A percentile compares a stretch with the other conserved stretches of the same genome.
Evolutionary conservation across 2,797 vertebrate genomes (phyloP).

Genomic region (Sebastes umbrosus): DNA sequence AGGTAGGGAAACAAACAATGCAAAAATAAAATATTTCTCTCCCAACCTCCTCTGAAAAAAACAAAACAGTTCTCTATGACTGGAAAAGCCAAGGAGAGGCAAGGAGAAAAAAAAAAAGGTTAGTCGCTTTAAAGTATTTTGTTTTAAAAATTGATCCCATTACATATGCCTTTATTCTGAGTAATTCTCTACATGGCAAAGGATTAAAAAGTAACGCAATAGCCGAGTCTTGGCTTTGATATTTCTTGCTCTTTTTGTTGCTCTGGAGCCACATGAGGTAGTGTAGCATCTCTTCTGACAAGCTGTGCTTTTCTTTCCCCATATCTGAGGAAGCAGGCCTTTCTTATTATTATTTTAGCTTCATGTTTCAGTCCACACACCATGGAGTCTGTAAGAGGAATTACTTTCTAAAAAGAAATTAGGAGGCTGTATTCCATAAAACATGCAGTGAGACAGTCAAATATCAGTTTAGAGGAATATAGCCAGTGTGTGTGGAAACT

Average conservation of each 20-base stretch:
- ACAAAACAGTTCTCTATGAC: slow-evolving; percentile 12
- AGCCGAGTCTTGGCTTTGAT: slow-evolving; percentile 39
- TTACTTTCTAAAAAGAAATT: slow-evolving; percentile 36
- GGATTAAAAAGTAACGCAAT: slow-evolving; percentile 10
- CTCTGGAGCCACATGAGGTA: slow-evolving; percentile 13
- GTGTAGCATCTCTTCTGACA: slow-evolving; percentile 44
- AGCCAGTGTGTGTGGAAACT: slow-evolving; percentile 8
- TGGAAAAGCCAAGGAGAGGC: slow-evolving; percentile 13
- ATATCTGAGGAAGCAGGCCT: slow-evolving; percentile 40
- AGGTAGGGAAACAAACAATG: slow-evolving; percentile 58
- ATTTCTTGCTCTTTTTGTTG: slow-evolving; percentile 33
- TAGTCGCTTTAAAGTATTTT: slow-evolving; percentile 33
- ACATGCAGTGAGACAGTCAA: slow-evolving; percentile 20
- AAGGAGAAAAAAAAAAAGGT: slow-evolving; percentile 25
- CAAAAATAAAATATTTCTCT: slow-evolving; percentile 62
- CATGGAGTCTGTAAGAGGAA: slow-evolving; percentile 17
- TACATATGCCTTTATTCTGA: slow-evolving; percentile 22
- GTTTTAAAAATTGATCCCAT: slow-evolving; percentile 53
- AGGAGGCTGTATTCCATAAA: slow-evolving; percentile 10
- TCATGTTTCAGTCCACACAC: slow-evolving; percentile 27
- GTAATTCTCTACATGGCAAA: slow-evolving; percentile 11
- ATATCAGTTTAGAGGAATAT: slow-evolving; percentile 38
- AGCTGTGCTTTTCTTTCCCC: slow-evolving; percentile 30
- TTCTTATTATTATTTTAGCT: slow-evolving; percentile 25
- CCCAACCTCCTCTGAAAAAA: slow-evolving; percentile 27